Conservation (phyloP, 2,113 vertebrate genomes). For the Carollia perspicillata region DNA sequence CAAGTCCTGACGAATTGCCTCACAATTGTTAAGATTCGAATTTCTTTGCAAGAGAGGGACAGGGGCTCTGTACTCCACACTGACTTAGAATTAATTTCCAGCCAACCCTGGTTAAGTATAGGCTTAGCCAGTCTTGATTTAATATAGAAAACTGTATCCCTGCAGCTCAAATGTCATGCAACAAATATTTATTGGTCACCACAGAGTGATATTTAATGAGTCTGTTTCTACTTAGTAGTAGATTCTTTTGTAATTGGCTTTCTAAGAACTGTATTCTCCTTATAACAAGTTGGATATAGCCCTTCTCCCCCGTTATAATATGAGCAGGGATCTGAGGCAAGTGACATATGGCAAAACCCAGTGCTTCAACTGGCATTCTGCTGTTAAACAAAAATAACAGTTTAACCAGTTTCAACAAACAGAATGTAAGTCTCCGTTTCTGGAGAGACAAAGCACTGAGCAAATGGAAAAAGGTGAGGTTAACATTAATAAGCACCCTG, state of each 20-base stretch:
- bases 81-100: not conserved
- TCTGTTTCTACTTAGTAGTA: conserved; percentile 47
- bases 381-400: conserved; percentile 2
- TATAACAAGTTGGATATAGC: not conserved
- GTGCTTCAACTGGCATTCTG: not conserved
- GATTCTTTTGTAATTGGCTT: conserved; percentile 33
- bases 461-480: not conserved
- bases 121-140: not conserved
- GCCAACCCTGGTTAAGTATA: not conserved
- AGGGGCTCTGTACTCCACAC: not conserved
- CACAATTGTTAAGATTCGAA: not conserved
- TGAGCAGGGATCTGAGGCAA: not conserved
- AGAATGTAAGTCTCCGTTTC: not conserved
- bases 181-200: conserved; percentile 59
- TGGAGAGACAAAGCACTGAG: not conserved
- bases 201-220: conserved; percentile 20
- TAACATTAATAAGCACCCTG: not conserved
- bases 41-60: not conserved
- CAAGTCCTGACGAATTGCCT: not conserved
- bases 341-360: not conserved
- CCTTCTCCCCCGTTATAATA: not conserved
- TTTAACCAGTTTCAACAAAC: not conserved
- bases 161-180: conserved; percentile 52
- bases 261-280: not conserved
- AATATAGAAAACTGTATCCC: not conserved